Conservation (phyloP, 2,888 invertebrate genomes). For the Omphaloscelis lunosa region DNA sequence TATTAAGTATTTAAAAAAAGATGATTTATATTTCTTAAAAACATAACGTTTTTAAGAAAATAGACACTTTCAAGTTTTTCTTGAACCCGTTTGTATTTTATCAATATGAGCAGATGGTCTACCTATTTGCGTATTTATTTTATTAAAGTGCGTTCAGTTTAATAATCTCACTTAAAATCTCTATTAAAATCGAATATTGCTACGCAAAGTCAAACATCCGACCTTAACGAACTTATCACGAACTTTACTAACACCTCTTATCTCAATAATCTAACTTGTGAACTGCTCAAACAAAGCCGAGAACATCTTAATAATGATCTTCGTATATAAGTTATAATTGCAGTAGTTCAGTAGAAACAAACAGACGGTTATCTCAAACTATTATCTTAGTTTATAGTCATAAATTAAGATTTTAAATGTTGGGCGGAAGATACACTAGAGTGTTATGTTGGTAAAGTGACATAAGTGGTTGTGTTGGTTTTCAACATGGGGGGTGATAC, state of each 20-base stretch:
- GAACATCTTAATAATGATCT: conserved; percentile 59
- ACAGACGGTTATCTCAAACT: conserved; percentile 63
- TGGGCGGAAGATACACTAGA: conserved; percentile 54
- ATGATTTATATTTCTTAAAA: too few species aligned
- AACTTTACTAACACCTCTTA: conserved; percentile 43
- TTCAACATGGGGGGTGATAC: neutral
- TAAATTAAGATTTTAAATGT: conserved; percentile 75
- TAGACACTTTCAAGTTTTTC: too few species aligned
- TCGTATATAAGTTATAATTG: conserved; percentile 57
- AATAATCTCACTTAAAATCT: conserved; percentile 3
- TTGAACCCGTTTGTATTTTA: neutral
- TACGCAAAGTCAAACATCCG: conserved; percentile 9
- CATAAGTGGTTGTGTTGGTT: conserved; percentile 7
- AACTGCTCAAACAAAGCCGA: conserved; percentile 47
- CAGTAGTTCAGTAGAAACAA: conserved; percentile 63
- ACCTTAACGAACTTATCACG: conserved; percentile 28
- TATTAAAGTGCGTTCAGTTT: neutral
- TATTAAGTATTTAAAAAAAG: too few species aligned
- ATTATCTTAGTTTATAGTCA: conserved; percentile 71
- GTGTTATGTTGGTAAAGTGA: neutral
- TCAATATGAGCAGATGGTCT: neutral
- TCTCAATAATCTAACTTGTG: conserved; percentile 48
- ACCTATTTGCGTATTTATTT: neutral
- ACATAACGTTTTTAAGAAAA: neutral
- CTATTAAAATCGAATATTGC: conserved; percentile 25